phyloP scores from a whole-genome alignment of 2,113 vertebrate genomes.

The Oenanthe oenanthe region DNA sequence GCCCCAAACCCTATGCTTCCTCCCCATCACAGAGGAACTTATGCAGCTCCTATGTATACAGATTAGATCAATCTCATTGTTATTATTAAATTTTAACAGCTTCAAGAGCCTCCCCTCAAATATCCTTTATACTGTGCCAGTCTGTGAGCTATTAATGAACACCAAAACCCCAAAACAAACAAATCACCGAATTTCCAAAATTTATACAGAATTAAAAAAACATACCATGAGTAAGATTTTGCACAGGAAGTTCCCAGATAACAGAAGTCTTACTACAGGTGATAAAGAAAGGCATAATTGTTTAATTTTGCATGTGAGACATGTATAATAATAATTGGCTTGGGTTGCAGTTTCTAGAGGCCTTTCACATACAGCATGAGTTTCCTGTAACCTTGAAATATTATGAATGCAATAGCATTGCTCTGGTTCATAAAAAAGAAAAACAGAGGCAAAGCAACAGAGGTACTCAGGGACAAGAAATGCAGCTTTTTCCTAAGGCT shows the following conservation, averaged over 20 bases:
- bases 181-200: not conserved
- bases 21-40: not conserved
- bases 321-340: not conserved
- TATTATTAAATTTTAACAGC: not conserved
- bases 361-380: not conserved
- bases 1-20: not conserved
- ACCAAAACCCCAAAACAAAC: not conserved
- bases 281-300: not conserved
- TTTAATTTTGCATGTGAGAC: not conserved
- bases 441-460: not conserved
- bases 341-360: not conserved
- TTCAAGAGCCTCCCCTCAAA: not conserved
- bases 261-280: not conserved
- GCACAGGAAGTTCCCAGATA: not conserved
- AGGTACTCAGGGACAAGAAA: not conserved
- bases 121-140: not conserved
- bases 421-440: not conserved
- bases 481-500: fast-evolving
- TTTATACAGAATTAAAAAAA: not conserved
- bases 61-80: not conserved
- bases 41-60: fast-evolving
- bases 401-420: not conserved
- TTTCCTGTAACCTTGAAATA: not conserved
- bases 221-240: fast-evolving
- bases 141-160: not conserved